Base-by-base conservation (phyloP, 2,797 vertebrate species). In the Petrocephalus schoutedeni region DNA sequence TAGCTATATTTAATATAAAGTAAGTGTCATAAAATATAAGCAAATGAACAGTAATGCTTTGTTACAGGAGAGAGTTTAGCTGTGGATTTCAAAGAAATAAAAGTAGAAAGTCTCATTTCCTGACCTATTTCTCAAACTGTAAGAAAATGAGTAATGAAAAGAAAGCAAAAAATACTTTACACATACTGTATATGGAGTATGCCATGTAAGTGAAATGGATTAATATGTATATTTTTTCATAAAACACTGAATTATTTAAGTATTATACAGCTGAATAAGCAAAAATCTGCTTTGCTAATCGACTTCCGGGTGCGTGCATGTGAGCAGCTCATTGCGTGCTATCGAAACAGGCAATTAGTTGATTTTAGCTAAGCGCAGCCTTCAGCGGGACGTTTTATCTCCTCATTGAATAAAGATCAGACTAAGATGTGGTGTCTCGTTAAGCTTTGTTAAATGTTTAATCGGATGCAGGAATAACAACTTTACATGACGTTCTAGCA, bases 221-320 rank as follows among this genome's bases (percentile, higher is more conserved):
- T 87, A 87, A 87, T 74, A 87, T 74, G 51, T 87, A 57, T 77
- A 54, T 56, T n/a, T 56, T 28, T 71, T 77, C 67, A 87, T 77
- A 49, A n/a, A 80, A 80, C 74, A 71, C n/a, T 71, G 64, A 87
- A 87, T 71, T 53, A 74, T 74, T 71, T 19, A 77, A 77, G 54
- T 87, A 74, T 71, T 32, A 87, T 56, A 56, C 61, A 45, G 67
- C 74, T 49, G 74, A 45, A 80, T 23, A 49, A 36, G 5, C 71
- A n/a, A 49, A 87, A 77, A 87, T 49, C 56, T 61, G 19, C 36
- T 4, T 12, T 41, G 4, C 71, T 87, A 41, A 83, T 57, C 87
- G 9, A 14, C 57, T 87, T 87, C n/a, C 14, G 56, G 45, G n/a
- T 7, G n/a, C 41, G n/a, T 14, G 71, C 74, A 80, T 83, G 57